Conservation (phyloP, 2,113 vertebrate species). For the Microcebus tavaratra region DNA sequence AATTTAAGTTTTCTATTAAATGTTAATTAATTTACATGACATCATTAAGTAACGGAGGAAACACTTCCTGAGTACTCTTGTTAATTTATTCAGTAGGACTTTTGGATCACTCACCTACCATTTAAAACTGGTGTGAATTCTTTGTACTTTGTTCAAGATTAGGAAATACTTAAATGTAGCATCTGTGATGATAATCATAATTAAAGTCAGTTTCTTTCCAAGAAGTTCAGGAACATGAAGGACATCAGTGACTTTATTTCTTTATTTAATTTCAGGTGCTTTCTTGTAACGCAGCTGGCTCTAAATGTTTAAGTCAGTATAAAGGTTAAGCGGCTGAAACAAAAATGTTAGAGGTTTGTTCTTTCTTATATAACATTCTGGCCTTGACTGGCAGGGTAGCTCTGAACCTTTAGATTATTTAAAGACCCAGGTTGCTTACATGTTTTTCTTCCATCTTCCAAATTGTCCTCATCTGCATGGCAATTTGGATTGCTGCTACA, state of each 20-base stretch:
- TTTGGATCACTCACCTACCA: neutral
- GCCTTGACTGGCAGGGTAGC: neutral
- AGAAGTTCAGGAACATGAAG: neutral
- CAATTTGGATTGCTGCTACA: neutral
- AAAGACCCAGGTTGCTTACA: neutral
- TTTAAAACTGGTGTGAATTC: neutral
- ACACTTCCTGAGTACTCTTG: neutral
- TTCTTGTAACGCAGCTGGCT: neutral
- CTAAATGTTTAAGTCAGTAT: neutral
- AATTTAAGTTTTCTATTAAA: slow-evolving; percentile 11
- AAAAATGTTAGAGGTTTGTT: neutral
- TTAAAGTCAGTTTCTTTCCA: neutral
- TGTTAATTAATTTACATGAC: neutral
- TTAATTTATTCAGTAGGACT: neutral
- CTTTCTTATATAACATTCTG: neutral
- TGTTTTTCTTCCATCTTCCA: neutral
- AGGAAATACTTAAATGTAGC: neutral
- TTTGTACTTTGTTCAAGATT: neutral
- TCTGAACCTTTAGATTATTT: neutral
- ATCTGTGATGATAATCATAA: slow-evolving; percentile 3
- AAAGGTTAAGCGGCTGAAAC: neutral
- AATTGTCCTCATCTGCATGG: neutral
- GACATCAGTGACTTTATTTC: neutral
- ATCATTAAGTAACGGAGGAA: neutral
- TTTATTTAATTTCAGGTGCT: neutral